These are phyloP conservation scores for Centruroides vittatus DNA, from an alignment of 1,140 invertebrate genomes.

Conservation along the genomic window DNA sequence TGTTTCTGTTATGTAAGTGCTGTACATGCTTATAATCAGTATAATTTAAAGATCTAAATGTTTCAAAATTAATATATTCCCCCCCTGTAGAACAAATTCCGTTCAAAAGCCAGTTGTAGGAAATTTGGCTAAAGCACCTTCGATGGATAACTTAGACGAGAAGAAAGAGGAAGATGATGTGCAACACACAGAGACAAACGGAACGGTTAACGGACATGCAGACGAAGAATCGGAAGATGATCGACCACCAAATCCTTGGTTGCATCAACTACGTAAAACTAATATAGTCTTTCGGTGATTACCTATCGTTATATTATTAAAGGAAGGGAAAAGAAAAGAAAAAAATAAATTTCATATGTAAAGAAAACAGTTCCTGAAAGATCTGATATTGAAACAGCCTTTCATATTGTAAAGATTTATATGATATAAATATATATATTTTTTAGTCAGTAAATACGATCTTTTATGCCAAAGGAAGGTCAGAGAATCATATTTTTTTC, in stretches of 20 bases:
- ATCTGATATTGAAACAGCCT: too few relatives aligned
- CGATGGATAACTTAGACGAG: background rate
- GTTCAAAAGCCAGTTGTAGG: background rate
- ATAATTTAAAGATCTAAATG: background rate
- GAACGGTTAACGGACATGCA: background rate
- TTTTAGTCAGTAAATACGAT: too few relatives aligned
- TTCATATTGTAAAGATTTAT: too few relatives aligned
- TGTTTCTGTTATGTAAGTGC: background rate
- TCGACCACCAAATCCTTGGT: constrained; percentile 52
- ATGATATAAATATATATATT: too few relatives aligned
- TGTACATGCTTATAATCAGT: background rate
- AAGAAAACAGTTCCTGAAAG: too few relatives aligned
- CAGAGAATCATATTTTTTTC: too few relatives aligned
- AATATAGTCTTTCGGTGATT: constrained; percentile 40
- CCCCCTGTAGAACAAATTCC: background rate
- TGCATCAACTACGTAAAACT: constrained; percentile 70
- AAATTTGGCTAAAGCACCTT: background rate
- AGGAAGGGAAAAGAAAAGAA: too few relatives aligned
- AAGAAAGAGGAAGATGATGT: background rate
- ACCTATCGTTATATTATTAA: background rate
- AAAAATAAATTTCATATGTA: too few relatives aligned
- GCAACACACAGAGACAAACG: too few relatives aligned
- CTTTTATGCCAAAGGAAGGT: too few relatives aligned
- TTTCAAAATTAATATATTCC: background rate
- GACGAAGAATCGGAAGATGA: background rate